Evolutionary conservation across 2,797 vertebrate genomes (phyloP).

Genomic region (Pogonophryne albipinna): DNA sequence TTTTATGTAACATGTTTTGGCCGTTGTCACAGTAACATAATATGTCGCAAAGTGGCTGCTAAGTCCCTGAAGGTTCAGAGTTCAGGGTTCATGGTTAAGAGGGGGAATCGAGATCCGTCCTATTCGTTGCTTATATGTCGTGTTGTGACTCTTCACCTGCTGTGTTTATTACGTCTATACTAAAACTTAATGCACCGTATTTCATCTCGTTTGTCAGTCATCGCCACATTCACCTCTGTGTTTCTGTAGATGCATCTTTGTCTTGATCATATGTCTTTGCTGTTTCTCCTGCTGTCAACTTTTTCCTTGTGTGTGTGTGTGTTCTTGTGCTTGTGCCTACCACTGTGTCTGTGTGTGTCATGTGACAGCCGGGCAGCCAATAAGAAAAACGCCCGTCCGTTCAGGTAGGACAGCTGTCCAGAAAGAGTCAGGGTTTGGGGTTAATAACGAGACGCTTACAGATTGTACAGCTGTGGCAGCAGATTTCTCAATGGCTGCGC

Average conservation of each 20-base stretch:
- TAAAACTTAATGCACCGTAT: not conserved
- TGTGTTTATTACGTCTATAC: not conserved
- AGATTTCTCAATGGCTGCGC: constrained; percentile 10
- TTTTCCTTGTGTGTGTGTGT: constrained; percentile 26
- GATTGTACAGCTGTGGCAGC: constrained; percentile 23
- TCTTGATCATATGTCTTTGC: constrained; percentile 61
- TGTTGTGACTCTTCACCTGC: constrained; percentile 4
- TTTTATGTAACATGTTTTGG: too few relatives aligned
- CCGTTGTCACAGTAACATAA: too few relatives aligned
- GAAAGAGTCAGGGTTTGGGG: constrained; percentile 30
- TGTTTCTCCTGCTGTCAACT: constrained; percentile 56
- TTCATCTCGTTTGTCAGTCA: constrained; percentile 1
- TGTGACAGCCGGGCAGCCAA: constrained; percentile 71
- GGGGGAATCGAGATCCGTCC: not conserved
- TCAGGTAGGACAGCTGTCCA: constrained; percentile 76
- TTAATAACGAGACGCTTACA: constrained; percentile 12
- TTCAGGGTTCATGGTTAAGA: too few relatives aligned
- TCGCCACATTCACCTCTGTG: constrained; percentile 17
- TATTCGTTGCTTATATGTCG: not conserved
- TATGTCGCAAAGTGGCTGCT: too few relatives aligned
- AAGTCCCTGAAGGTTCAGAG: too few relatives aligned
- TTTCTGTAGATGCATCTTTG: constrained; percentile 50
- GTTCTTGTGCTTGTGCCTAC: constrained; percentile 39
- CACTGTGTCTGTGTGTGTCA: constrained; percentile 66
- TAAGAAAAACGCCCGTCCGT: constrained; percentile 78